Conservation (phyloP, 2,888 invertebrate species). For the Auanema sp. region DNA sequence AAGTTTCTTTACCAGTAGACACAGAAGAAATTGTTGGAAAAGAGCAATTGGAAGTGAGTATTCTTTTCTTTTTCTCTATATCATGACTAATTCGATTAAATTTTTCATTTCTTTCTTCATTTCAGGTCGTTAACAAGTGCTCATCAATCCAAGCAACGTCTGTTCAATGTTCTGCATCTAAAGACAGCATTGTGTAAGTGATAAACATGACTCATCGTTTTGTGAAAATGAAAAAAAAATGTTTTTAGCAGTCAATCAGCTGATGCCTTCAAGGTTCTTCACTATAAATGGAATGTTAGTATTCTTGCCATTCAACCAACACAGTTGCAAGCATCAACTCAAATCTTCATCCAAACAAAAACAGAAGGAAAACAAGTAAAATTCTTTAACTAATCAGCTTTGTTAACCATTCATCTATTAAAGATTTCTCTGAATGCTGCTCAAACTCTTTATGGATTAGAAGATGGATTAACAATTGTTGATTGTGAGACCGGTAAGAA, state of each 20-base stretch:
- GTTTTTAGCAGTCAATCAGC: conserved; percentile 18
- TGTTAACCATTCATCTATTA: too few relatives aligned
- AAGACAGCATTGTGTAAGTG: too few relatives aligned
- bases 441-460: conserved; percentile 16
- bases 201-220: too few relatives aligned
- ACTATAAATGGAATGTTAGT: conserved; percentile 34
- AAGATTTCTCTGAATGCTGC: conserved; percentile 20
- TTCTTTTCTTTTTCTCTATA: neutral
- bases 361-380: conserved; percentile 26
- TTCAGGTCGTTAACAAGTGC: too few relatives aligned
- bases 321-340: conserved; percentile 27
- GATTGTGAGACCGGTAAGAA: conserved; percentile 20
- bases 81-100: too few relatives aligned
- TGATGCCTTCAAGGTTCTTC: conserved; percentile 28
- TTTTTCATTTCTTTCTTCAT: too few relatives aligned
- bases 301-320: conserved; percentile 28
- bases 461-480: conserved; percentile 16
- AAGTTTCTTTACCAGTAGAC: conserved; percentile 3
- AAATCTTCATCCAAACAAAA: conserved; percentile 26
- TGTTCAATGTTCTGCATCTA: too few relatives aligned
- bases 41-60: conserved; percentile 12
- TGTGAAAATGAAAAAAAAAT: too few relatives aligned
- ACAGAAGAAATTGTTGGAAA: neutral
- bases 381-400: too few relatives aligned
- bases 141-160: too few relatives aligned